Percentiles rank a stretch among this genome's conserved stretches.
Evolutionary conservation across 2,888 invertebrate species (phyloP).

Genomic region (Ochropacha duplaris): DNA sequence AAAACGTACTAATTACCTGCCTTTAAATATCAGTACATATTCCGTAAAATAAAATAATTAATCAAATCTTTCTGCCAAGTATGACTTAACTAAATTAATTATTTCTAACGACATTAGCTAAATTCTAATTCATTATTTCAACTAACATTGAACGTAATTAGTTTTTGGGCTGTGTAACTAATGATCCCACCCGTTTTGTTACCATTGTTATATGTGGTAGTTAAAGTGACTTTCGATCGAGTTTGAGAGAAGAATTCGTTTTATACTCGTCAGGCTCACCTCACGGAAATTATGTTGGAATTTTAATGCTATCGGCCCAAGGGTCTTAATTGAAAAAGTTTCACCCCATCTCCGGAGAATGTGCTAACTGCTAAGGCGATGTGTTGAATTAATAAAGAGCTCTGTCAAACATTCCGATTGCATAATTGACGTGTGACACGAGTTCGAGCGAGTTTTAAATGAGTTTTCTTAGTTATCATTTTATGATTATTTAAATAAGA

Average conservation of each 20-base stretch:
- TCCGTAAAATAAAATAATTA: background rate
- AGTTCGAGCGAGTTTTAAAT: constrained; percentile 46
- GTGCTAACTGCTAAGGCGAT: constrained; percentile 53
- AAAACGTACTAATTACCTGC: background rate
- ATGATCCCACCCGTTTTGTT: background rate
- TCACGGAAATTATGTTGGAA: constrained; percentile 62
- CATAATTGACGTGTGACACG: constrained; percentile 58
- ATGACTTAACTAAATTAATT: background rate
- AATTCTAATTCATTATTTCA: constrained; percentile 1
- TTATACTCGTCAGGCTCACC: constrained; percentile 44
- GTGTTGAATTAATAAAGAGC: constrained; percentile 70
- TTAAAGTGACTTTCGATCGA: constrained; percentile 36
- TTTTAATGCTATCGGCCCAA: constrained; percentile 67
- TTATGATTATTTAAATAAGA: background rate
- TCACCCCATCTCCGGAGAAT: constrained; percentile 46
- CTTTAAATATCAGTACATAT: too few relatives aligned
- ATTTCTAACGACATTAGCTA: background rate
- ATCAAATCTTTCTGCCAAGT: background rate
- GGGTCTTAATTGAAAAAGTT: constrained; percentile 79
- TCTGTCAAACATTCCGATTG: constrained; percentile 60
- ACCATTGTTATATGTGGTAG: constrained; percentile 17
- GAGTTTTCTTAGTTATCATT: constrained; percentile 38
- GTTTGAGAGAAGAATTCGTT: constrained; percentile 31
- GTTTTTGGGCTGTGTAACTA: background rate
- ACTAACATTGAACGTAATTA: constrained; percentile 1